Conservation (phyloP, 2,797 vertebrate species). For the Gephyroberyx darwinii region DNA sequence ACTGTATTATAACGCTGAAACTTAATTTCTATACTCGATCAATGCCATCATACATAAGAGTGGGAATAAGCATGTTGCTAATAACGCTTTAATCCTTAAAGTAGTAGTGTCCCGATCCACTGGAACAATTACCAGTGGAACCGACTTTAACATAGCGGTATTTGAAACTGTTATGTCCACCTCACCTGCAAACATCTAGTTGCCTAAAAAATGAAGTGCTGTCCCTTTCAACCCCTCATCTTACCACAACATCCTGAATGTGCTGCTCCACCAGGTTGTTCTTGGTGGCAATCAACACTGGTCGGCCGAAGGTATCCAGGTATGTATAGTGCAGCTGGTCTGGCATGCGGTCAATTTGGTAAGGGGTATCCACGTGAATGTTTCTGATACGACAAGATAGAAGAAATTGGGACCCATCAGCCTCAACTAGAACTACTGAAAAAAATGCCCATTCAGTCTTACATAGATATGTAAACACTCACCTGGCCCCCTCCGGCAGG, state of each 20-base stretch:
- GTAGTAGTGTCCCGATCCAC: not conserved
- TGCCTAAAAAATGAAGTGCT: too few relatives aligned
- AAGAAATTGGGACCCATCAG: not conserved
- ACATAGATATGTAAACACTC: slow-evolving; percentile 58
- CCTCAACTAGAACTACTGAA: not conserved
- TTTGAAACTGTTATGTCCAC: not conserved
- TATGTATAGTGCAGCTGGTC: slow-evolving; percentile 97
- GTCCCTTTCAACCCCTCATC: slow-evolving; percentile 17
- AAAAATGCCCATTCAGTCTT: not conserved
- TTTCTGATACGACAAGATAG: slow-evolving; percentile 80
- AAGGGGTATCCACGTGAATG: slow-evolving; percentile 94
- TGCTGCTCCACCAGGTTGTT: slow-evolving; percentile 97
- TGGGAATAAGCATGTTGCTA: not conserved
- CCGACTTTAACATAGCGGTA: too few relatives aligned
- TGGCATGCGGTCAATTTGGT: slow-evolving; percentile 87
- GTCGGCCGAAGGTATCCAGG: slow-evolving; percentile 95
- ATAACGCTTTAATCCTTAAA: not conserved
- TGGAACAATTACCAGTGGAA: too few relatives aligned
- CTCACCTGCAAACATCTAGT: too few relatives aligned
- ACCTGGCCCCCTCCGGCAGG: slow-evolving; percentile 97
- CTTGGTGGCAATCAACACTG: slow-evolving; percentile 94
- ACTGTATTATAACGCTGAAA: too few relatives aligned
- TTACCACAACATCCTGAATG: slow-evolving; percentile 97
- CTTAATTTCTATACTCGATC: too few relatives aligned
- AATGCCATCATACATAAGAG: too few relatives aligned